These are phyloP conservation scores for Trileptium ribeirensis DNA, from an alignment of 2,888 invertebrate species.

Conservation along the genomic window DNA sequence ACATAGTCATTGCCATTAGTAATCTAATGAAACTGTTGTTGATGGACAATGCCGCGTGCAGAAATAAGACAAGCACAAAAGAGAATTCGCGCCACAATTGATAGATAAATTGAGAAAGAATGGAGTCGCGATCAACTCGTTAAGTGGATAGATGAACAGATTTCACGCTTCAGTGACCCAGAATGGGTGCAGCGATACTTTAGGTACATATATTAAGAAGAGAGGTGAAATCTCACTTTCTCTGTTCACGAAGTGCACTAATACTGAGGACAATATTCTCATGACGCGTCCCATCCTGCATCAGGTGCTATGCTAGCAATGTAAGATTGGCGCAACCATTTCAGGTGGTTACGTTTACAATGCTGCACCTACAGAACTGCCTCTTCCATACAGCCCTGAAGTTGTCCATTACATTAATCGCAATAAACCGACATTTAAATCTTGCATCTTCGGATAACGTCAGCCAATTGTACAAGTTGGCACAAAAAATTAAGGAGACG, in stretches of 20 bases:
- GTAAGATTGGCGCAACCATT: neutral
- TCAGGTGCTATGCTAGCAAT: neutral
- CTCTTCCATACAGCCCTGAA: neutral
- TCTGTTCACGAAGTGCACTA: neutral
- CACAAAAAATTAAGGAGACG: neutral
- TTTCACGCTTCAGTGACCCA: neutral
- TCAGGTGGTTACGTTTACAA: neutral
- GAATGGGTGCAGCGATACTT: neutral
- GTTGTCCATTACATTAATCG: neutral
- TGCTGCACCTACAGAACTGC: neutral
- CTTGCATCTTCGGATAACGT: neutral
- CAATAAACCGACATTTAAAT: neutral
- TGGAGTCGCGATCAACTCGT: neutral
- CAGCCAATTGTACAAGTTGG: neutral
- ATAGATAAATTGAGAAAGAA: neutral
- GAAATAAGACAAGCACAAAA: neutral
- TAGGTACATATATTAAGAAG: neutral
- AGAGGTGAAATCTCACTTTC: neutral
- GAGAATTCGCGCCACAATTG: neutral
- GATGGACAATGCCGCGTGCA: neutral
- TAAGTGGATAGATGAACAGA: neutral
- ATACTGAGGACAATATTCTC: neutral
- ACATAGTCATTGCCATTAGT: too few relatives aligned
- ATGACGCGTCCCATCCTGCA: neutral
- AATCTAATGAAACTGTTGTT: too few relatives aligned